Evolutionary conservation across 2,888 invertebrate genomes (phyloP).

Genomic region (Leptopilina syphax): DNA sequence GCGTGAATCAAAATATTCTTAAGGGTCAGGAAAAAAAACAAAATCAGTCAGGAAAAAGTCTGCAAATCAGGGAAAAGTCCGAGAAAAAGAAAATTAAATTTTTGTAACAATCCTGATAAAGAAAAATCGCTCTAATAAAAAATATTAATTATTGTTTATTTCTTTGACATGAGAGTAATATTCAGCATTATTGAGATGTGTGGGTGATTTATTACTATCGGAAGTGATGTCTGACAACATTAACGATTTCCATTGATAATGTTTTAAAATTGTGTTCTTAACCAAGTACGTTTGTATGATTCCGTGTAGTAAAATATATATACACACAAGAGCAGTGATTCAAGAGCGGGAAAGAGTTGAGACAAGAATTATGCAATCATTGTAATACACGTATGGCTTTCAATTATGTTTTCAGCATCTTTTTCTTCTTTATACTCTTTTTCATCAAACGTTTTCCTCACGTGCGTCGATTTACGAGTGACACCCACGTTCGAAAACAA

Average conservation of each 20-base stretch:
- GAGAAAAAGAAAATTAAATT: too few relatives aligned
- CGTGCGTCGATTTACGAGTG: slow-evolving; percentile 42
- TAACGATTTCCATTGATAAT: slow-evolving; percentile 25
- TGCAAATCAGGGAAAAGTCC: too few relatives aligned
- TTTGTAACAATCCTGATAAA: too few relatives aligned
- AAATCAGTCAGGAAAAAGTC: too few relatives aligned
- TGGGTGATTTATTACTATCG: slow-evolving; percentile 7
- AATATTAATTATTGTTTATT: too few relatives aligned
- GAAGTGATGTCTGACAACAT: slow-evolving; percentile 19
- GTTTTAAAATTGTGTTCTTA: neutral
- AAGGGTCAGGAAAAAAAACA: too few relatives aligned
- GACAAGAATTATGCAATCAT: slow-evolving; percentile 63
- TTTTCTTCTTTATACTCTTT: slow-evolving; percentile 41
- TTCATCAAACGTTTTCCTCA: slow-evolving; percentile 40
- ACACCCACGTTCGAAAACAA: slow-evolving; percentile 51
- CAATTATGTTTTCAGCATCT: slow-evolving; percentile 60
- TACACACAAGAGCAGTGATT: slow-evolving; percentile 49
- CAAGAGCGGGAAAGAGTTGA: slow-evolving; percentile 53
- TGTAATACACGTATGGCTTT: slow-evolving; percentile 62
- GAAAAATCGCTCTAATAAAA: too few relatives aligned
- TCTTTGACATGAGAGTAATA: neutral
- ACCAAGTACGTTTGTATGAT: slow-evolving; percentile 1
- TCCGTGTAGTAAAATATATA: neutral
- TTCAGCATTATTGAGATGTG: slow-evolving; percentile 3
- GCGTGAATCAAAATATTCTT: too few relatives aligned